Evolutionary conservation across 2,797 vertebrate genomes (phyloP).

Genomic region (Mus spretus): DNA sequence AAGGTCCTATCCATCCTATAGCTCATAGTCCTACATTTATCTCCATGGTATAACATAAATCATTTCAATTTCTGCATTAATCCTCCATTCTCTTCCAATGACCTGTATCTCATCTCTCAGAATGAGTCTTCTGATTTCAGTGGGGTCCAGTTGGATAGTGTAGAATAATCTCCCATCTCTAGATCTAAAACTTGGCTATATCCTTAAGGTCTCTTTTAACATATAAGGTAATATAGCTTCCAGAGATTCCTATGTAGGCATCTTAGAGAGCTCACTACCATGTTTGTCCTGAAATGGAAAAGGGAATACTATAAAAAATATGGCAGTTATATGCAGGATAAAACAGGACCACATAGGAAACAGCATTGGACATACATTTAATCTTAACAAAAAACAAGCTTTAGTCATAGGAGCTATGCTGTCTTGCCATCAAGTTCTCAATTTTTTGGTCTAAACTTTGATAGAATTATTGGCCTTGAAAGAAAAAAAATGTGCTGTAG

Average conservation of each 20-base stretch:
- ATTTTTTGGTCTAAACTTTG: neutral
- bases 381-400: neutral
- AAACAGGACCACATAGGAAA: neutral
- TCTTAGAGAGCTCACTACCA: neutral
- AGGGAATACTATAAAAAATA: neutral
- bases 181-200: neutral
- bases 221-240: neutral
- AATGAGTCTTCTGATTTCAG: neutral
- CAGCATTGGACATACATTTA: neutral
- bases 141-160: neutral
- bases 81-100: neutral
- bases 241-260: neutral
- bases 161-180: neutral
- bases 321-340: neutral
- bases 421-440: neutral
- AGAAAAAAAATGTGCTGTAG: neutral
- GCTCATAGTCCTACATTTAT: neutral
- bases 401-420: neutral
- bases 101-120: neutral
- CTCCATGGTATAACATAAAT: neutral
- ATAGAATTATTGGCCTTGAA: neutral
- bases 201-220: conserved; percentile 9
- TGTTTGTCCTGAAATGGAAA: neutral
- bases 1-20: neutral
- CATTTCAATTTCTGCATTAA: neutral